A percentile compares a stretch with the other conserved stretches of the same genome.
Conservation (phyloP, 2,113 vertebrate species). For the Anser brachyrhynchus region DNA sequence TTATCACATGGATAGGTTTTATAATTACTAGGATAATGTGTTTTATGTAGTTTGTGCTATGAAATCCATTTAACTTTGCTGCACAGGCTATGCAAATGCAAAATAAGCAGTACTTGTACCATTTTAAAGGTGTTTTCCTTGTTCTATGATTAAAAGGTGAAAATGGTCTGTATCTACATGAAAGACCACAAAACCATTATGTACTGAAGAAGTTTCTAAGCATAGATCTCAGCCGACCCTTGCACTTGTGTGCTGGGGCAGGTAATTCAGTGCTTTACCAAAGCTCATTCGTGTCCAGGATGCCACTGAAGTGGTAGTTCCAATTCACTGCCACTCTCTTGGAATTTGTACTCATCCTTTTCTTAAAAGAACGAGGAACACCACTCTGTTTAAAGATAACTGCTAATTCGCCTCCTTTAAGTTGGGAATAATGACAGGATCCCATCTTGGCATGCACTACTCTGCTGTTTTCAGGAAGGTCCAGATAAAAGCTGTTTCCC, state of each 20-base stretch:
- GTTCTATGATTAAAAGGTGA: background rate
- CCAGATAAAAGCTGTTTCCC: conserved; percentile 28
- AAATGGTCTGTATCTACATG: background rate
- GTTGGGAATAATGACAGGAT: conserved; percentile 17
- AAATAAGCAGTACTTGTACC: background rate
- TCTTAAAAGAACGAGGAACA: background rate
- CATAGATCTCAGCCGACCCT: background rate
- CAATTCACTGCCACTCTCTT: background rate
- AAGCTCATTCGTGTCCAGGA: background rate
- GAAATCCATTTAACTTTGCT: background rate
- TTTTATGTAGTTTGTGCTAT: background rate
- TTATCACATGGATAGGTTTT: background rate
- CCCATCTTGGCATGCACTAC: background rate
- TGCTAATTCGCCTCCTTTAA: background rate
- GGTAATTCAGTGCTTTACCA: background rate
- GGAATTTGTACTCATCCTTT: background rate
- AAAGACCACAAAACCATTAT: background rate
- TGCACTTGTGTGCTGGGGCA: background rate
- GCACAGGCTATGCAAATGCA: background rate
- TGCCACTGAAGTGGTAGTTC: background rate
- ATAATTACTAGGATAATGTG: background rate
- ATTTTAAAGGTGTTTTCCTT: background rate
- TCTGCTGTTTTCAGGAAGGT: conserved; percentile 15
- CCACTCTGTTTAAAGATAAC: background rate
- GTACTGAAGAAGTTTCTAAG: background rate